phyloP scores from a whole-genome alignment of 2,888 invertebrate species.

The Schizaphis graminum region DNA sequence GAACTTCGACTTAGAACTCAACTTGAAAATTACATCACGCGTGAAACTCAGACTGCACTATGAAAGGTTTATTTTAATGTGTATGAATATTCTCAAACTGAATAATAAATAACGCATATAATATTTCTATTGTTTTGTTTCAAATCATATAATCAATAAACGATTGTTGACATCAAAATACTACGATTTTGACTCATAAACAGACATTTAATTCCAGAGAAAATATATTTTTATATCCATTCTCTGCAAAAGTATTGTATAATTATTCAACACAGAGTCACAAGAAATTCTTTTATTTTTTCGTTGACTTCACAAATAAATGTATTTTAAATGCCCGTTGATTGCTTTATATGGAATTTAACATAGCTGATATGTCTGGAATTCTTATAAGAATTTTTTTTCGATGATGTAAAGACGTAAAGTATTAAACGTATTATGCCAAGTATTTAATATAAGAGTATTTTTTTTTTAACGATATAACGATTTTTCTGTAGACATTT shows the following conservation, averaged over 20 bases:
- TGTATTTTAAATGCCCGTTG: background rate
- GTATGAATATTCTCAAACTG: too few species aligned
- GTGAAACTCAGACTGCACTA: background rate
- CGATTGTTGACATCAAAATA: background rate
- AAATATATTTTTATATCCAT: background rate
- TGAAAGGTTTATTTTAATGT: too few species aligned
- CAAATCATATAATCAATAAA: background rate
- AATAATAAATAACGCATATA: background rate
- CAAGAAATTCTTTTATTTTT: background rate
- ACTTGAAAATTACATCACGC: background rate
- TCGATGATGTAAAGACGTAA: background rate
- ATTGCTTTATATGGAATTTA: background rate
- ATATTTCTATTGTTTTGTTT: background rate
- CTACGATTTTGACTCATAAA: background rate
- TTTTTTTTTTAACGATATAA: background rate
- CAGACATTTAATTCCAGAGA: background rate
- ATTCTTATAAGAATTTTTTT: background rate
- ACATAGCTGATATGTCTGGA: background rate
- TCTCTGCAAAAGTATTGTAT: background rate
- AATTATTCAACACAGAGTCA: background rate
- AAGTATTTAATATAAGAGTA: constrained; percentile 9
- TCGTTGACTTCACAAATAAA: background rate
- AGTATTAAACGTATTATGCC: background rate
- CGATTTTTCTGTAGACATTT: background rate
- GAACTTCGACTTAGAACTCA: background rate